Conservation (phyloP, 1,140 invertebrate species). For the Ectropis grisescens region DNA sequence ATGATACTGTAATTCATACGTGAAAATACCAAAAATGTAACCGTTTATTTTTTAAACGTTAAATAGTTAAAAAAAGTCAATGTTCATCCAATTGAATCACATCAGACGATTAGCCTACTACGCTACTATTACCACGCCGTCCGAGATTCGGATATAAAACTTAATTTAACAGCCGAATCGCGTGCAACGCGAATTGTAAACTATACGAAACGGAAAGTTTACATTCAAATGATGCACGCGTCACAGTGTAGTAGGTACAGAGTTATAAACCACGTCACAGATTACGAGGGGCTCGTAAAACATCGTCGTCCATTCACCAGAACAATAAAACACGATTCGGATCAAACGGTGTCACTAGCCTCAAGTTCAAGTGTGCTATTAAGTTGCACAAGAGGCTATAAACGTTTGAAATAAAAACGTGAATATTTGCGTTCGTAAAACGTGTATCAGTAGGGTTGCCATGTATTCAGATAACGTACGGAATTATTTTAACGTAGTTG, state of each 20-base stretch:
- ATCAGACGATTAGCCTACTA: no score
- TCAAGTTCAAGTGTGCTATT: slow-evolving; percentile 64
- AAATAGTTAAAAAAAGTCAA: no score
- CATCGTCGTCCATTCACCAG: slow-evolving; percentile 53
- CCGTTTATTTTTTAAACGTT: no score
- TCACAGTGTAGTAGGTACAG: slow-evolving; percentile 33
- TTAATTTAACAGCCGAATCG: no score
- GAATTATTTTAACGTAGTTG: no score
- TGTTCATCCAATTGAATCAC: no score
- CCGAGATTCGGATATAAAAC: no score
- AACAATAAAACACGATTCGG: slow-evolving; percentile 64
- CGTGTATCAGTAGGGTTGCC: slow-evolving; percentile 52
- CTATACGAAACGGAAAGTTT: slow-evolving; percentile 22
- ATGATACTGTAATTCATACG: no score
- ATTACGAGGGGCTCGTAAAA: slow-evolving; percentile 60
- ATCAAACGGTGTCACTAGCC: slow-evolving; percentile 64
- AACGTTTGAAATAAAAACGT: slow-evolving; percentile 55
- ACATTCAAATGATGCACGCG: slow-evolving; percentile 39
- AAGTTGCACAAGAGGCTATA: slow-evolving; percentile 59
- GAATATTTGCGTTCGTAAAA: slow-evolving; percentile 51
- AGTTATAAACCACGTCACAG: slow-evolving; percentile 42
- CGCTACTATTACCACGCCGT: no score
- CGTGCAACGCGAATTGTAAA: slow-evolving; percentile 9
- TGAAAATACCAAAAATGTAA: no score
- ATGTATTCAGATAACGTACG: no score